Base-by-base conservation (phyloP, 2,113 vertebrate genomes). In the Himantopus leucocephalus region DNA sequence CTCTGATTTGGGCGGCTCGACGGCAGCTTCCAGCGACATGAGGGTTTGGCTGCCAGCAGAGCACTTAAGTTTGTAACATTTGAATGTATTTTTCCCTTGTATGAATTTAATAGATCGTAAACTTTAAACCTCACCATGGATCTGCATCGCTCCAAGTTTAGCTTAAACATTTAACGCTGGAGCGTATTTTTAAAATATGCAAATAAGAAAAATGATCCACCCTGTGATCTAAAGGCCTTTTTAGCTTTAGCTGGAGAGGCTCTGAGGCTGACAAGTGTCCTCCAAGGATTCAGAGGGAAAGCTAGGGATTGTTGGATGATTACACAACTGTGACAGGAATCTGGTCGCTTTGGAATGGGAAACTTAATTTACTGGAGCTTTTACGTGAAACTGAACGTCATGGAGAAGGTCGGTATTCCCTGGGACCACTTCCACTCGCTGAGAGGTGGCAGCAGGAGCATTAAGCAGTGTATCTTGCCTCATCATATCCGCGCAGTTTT, bases 1-100 rank as follows among this genome's bases (percentile, higher is more conserved):
- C 55, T 77, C 41, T 0, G 1, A 0, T 39, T 41, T 0, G 2
- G 48, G 35, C 2, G 0, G 30, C 60, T 62, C 5, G 3, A 14
- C 0, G 8, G 56, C 2, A 3, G 14, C 81, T 81, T 84, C 60
- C 50, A 62, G 27, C 2, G 4, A 20, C 43, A 14, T 20, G 34
- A 43, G 52, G 35, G 27, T 83, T 77, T 70, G 76, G 39, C 71
- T 85, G 50, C 67, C 56, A 52, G 82, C 52, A 82, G 12, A 71
- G 47, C 58, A 30, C 59, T 72, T 12, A 80, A 58, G 59, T 74
- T 94, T 80, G 50, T 73, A 26, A 55, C 1, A 1, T 52, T 94
- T 59, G 17, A 84, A 92, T 79, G 39, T 84, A 37, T 90, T 88
- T 90, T 88, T 64, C 48, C 35, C 71, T 88, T 76, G 30, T 88